Conservation (phyloP, 2,797 vertebrate species). For the Enteromius mattozi region DNA sequence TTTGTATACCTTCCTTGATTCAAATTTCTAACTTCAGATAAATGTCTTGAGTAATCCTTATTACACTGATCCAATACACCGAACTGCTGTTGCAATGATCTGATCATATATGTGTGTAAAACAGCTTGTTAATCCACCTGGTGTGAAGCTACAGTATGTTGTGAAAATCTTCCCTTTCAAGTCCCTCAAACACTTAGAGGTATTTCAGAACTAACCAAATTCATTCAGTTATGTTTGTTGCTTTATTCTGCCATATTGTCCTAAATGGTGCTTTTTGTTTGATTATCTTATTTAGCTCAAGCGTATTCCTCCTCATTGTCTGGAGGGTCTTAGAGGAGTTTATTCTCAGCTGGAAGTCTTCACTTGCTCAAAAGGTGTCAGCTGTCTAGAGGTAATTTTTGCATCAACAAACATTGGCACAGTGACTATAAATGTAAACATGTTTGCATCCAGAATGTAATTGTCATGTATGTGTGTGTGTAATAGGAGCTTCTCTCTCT, state of each 20-base stretch:
- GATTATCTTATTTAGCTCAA: slow-evolving; percentile 80
- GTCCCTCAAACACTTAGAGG: slow-evolving; percentile 90
- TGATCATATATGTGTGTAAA: background rate
- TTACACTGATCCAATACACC: background rate
- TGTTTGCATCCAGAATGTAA: slow-evolving; percentile 13
- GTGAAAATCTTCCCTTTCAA: slow-evolving; percentile 98
- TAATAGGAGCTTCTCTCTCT: slow-evolving; percentile 91
- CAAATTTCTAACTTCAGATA: background rate
- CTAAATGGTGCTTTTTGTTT: background rate
- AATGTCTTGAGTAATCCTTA: background rate
- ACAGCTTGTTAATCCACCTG: slow-evolving; percentile 86
- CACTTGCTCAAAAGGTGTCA: slow-evolving; percentile 88
- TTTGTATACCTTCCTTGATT: background rate
- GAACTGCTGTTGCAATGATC: background rate
- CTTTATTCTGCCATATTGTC: background rate
- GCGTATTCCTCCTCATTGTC: slow-evolving; percentile 89
- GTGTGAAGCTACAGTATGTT: slow-evolving; percentile 77
- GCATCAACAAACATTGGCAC: background rate
- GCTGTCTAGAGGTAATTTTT: slow-evolving; percentile 84
- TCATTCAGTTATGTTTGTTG: background rate
- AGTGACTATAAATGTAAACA: background rate
- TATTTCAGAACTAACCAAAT: slow-evolving; percentile 59
- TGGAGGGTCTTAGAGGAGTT: slow-evolving; percentile 87
- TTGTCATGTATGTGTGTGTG: slow-evolving; percentile 35
- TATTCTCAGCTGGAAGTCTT: slow-evolving; percentile 95